Evolutionary conservation across 2,797 vertebrate genomes (phyloP), one percentile per base, ranked within the genome.

Genomic region (Florisuga fusca): DNA sequence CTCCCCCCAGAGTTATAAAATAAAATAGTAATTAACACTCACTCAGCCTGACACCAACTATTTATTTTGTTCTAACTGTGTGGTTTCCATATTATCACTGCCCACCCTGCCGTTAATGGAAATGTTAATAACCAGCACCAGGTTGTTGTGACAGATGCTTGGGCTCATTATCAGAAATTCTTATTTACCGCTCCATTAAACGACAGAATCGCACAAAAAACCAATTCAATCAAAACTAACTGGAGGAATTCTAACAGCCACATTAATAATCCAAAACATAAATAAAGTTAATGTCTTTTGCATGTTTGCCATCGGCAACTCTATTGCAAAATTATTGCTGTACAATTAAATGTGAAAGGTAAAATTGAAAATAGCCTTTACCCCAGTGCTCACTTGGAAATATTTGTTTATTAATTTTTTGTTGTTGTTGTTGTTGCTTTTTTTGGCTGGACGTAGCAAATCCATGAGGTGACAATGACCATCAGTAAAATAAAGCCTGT

Each of bases 161-260:
- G 82, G 96, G 96, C 97, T 98, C 98, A 98, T 98, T 98, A 98
- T 98, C 98, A 98, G 98, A 98, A 98, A 98, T 98, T 98, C 98
- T 98, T 98, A 98, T 98, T 98, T 98, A 98, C 98, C 97, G 98
- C 98, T 98, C 98, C 98, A 98, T 98, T 98, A 98, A 98, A 98
- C 97, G 98, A 97, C 98, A 98, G 97, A 97, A 98, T 97, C 97
- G 63, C 97, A 97, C 96, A 97, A 95, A 95, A 93, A 93, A 98
- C 97, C 97, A 98, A 98, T 98, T 98, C 98, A 97, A 98, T 98
- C 97, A 98, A 97, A 98, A 97, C 97, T 97, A 98, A 98, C 97
- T 97, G 97, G 97, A 98, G 97, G 97, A 97, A 97, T 98, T 98
- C 97, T 97, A 98, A 98, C 97, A 97, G 97, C 97, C 91, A 92